These are phyloP conservation scores for Epinotia ramella DNA, from an alignment of 2,888 invertebrate species.

Conservation along the genomic window DNA sequence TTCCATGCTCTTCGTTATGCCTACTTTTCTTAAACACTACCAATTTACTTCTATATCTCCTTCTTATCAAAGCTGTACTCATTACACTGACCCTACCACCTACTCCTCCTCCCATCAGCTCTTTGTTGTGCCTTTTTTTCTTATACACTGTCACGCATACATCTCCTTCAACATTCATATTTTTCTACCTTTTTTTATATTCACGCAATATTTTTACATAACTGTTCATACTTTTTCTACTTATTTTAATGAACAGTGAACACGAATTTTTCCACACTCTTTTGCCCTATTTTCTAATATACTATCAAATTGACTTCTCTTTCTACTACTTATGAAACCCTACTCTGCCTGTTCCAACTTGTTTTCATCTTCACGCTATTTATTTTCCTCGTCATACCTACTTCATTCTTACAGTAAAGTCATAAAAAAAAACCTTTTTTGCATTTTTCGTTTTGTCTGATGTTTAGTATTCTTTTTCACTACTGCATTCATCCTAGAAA, in stretches of 20 bases:
- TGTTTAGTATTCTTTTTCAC: neutral
- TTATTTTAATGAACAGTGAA: neutral
- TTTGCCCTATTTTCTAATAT: neutral
- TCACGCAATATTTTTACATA: neutral
- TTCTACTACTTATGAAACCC: neutral
- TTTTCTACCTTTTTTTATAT: no score
- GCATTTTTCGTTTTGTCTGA: neutral
- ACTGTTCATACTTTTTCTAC: neutral
- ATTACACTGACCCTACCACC: no score
- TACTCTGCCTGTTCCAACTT: neutral
- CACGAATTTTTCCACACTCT: neutral
- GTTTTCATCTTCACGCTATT: neutral
- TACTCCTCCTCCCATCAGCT: neutral
- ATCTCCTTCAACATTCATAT: neutral
- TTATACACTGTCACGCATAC: neutral
- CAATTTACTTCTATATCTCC: no score
- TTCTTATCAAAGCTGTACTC: neutral
- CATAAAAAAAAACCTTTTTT: neutral
- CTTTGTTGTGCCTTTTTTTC: neutral
- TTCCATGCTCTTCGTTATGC: no score
- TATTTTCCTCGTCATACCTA: neutral
- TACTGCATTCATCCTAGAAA: neutral
- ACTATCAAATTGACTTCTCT: neutral
- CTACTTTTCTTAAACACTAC: no score
- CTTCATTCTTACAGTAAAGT: neutral